Base-by-base conservation (phyloP, 2,113 vertebrate species). In the Nannospalax galili region DNA sequence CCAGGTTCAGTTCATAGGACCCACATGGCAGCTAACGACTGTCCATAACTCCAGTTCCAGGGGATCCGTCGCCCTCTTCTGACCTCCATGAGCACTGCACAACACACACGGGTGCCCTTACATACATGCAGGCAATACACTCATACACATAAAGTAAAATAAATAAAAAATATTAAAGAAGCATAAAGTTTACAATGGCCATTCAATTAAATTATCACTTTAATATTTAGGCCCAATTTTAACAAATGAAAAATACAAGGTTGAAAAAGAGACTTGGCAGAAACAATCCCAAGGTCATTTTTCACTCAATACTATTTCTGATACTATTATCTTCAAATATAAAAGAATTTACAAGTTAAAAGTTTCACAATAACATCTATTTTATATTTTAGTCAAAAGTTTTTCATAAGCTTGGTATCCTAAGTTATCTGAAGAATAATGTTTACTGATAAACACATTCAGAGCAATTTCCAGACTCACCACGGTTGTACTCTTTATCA, bases 231-330 rank as follows among this genome's bases (percentile, higher is more conserved):
- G 52, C 60, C 35, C 14, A 81, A 62, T 93, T 84, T 89, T 67
- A 93, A 78, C 30, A 81, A 97, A 74, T 93, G 28, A 80, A 80
- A 80, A 19, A 86, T 35, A 56, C 28, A 94, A 7, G 26, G 32
- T 17, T 75, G 24, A 28, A 28, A 75, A 75, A 84, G 28, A 90
- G 48, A 85, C 45, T 19, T 40, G 16, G 74, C 3, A 88, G 30
- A 40, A 7, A 69, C 3, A 88, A 77, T 56, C 84, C 62, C 7
- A 95, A 86, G 81, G 95, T 81, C n/a, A 42, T 65, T 74, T 90
- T 90, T 95, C 72, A 74, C 16, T 11, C 37, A 86, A 45, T 16
- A 85, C 4, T 90, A 9, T 52, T 94, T 79, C 67, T 84, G 70
- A 79, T 56, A 37, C 19, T 73, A 82, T 35, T 56, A 70, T 48